These are phyloP conservation scores for Parnassius orleans DNA, from an alignment of 2,888 invertebrate genomes.

Conservation along the genomic window DNA sequence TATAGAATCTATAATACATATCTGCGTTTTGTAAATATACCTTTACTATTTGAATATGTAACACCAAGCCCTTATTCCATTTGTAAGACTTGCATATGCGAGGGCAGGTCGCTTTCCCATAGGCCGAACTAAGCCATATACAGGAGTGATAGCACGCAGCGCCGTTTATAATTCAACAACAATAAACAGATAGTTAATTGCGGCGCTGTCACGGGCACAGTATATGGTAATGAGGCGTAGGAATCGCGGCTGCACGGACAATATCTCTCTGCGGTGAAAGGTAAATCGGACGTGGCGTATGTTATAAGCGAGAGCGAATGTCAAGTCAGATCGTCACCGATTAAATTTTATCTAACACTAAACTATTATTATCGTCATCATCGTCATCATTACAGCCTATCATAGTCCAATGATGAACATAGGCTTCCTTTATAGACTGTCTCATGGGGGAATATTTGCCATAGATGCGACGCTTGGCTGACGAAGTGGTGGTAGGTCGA, in stretches of 20 bases:
- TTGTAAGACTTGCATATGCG: not conserved
- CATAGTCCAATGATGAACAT: too few species aligned
- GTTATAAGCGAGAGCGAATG: slow-evolving; percentile 27
- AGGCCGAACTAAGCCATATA: slow-evolving; percentile 32
- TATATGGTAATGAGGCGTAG: slow-evolving; percentile 79
- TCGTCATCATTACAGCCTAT: too few species aligned
- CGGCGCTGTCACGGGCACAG: slow-evolving; percentile 78
- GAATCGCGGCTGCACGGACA: slow-evolving; percentile 77
- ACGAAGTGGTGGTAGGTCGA: not conserved
- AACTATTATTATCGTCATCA: not conserved
- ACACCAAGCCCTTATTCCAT: not conserved
- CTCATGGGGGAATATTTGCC: too few species aligned
- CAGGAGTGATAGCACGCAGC: slow-evolving; percentile 65
- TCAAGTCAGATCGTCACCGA: not conserved
- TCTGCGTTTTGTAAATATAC: not conserved
- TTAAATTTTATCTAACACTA: not conserved
- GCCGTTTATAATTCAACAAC: slow-evolving; percentile 79
- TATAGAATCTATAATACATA: not conserved
- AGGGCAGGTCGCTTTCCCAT: slow-evolving; percentile 33
- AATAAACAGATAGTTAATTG: slow-evolving; percentile 81
- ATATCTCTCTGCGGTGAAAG: slow-evolving; percentile 80
- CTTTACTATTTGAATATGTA: slow-evolving; percentile 1
- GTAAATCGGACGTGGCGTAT: slow-evolving; percentile 56
- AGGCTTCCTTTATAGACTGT: too few species aligned
- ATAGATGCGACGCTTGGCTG: not conserved